A percentile compares a stretch with the other conserved stretches of the same genome.
Conservation (phyloP, 2,797 vertebrate genomes). For the Margarornis squamiger region DNA sequence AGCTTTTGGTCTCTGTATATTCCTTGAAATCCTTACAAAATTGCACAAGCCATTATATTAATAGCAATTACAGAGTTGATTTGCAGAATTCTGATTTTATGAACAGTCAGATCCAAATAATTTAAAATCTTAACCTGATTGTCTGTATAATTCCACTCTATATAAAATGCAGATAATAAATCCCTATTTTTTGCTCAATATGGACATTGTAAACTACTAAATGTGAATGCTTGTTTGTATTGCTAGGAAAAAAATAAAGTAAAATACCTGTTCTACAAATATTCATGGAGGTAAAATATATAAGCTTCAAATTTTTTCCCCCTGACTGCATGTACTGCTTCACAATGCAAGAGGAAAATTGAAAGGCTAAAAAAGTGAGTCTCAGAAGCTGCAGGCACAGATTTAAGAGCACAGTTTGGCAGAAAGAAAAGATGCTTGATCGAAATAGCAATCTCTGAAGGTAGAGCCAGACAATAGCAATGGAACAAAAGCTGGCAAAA, state of each 20-base stretch:
- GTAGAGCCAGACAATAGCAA: not conserved
- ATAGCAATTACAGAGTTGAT: not conserved
- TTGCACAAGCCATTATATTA: not conserved
- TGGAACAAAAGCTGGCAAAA: not conserved
- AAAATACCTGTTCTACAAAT: not conserved
- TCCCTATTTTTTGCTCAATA: not conserved
- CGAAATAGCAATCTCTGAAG: not conserved
- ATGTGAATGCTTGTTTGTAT: not conserved
- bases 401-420: not conserved
- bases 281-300: not conserved
- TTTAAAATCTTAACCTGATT: not conserved
- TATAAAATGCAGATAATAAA: not conserved
- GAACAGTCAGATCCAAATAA: not conserved
- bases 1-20: not conserved
- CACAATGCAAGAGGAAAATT: not conserved
- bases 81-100: not conserved
- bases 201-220: not conserved
- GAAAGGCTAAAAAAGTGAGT: not conserved
- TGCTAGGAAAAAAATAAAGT: not conserved
- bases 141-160: not conserved
- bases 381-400: not conserved
- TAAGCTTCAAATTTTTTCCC: not conserved
- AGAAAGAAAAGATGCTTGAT: not conserved
- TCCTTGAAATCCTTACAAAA: not conserved
- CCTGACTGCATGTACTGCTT: not conserved